Percentiles rank a stretch among this genome's conserved stretches.
These are phyloP conservation scores for Neosalanx taihuensis DNA, from an alignment of 2,797 vertebrate genomes.

Conservation along the genomic window DNA sequence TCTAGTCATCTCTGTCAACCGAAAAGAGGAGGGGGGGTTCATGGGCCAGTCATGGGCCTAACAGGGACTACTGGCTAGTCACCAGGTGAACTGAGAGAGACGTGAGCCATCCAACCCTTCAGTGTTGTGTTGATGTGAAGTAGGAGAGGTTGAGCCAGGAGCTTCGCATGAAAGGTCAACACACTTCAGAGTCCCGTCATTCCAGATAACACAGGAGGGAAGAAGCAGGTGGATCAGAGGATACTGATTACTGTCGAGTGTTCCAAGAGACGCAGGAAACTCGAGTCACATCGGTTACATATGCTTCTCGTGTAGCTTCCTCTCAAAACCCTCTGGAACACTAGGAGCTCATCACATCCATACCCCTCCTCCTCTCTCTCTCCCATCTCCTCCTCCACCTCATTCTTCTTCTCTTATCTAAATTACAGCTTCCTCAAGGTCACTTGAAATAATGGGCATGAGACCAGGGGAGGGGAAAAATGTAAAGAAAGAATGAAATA, in stretches of 20 bases:
- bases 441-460: constrained; percentile 34
- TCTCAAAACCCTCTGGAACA: constrained; percentile 31
- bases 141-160: too few species aligned
- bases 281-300: constrained; percentile 34
- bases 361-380: background rate
- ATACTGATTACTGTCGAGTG: background rate
- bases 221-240: background rate
- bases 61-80: background rate
- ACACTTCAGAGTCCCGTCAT: too few species aligned
- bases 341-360: constrained; percentile 24
- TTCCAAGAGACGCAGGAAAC: constrained; percentile 24
- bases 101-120: too few species aligned
- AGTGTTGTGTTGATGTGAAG: background rate
- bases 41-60: background rate
- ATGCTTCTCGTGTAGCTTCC: constrained; percentile 38
- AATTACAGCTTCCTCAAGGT: constrained; percentile 35
- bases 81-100: background rate
- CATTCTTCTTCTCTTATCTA: background rate
- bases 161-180: too few species aligned
- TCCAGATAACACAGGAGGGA: too few species aligned
- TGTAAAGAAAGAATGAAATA: background rate
- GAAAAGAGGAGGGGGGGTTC: too few species aligned
- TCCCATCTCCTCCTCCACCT: background rate
- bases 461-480: background rate
- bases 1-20: background rate